A percentile compares a stretch with the other conserved stretches of the same genome.
Evolutionary conservation across 2,797 vertebrate species (phyloP).

Genomic region (Bradypodion pumilum): DNA sequence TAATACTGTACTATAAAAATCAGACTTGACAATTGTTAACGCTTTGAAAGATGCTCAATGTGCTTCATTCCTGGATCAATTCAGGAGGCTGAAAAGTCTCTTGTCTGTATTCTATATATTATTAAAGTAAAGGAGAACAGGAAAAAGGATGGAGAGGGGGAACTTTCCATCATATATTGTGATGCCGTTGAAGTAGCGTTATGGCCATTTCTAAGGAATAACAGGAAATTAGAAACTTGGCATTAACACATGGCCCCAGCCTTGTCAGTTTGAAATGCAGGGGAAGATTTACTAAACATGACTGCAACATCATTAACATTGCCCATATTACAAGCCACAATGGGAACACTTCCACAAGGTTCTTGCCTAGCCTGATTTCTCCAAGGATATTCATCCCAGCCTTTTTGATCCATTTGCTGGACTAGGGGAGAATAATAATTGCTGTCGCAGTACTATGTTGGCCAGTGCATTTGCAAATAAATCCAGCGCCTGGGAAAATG

Average conservation of each 20-base stretch:
- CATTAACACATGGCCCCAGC: conserved; percentile 11
- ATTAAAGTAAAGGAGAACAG: conserved; percentile 23
- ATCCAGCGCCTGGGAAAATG: neutral
- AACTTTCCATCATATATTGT: conserved; percentile 4
- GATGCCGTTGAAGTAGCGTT: neutral
- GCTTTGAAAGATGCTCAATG: conserved; percentile 54
- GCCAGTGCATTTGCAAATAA: neutral
- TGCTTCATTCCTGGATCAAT: conserved; percentile 57
- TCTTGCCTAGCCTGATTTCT: neutral
- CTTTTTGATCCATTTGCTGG: neutral
- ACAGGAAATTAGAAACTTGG: conserved; percentile 28
- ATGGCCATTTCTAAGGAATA: conserved; percentile 13
- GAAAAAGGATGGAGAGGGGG: neutral
- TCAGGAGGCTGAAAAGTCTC: conserved; percentile 46
- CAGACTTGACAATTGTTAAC: conserved; percentile 55
- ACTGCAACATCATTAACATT: conserved; percentile 16
- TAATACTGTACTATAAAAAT: too few species aligned
- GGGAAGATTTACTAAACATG: conserved; percentile 42
- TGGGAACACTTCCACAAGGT: neutral
- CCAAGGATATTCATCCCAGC: neutral
- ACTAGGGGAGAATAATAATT: neutral
- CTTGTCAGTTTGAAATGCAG: conserved; percentile 20
- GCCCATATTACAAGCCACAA: conserved; percentile 5
- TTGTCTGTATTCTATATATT: conserved; percentile 46
- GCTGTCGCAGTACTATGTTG: neutral